A percentile compares a stretch with the other conserved stretches of the same genome.
Evolutionary conservation across 2,113 vertebrate species (phyloP).

Genomic region (Zosterops japonicus): DNA sequence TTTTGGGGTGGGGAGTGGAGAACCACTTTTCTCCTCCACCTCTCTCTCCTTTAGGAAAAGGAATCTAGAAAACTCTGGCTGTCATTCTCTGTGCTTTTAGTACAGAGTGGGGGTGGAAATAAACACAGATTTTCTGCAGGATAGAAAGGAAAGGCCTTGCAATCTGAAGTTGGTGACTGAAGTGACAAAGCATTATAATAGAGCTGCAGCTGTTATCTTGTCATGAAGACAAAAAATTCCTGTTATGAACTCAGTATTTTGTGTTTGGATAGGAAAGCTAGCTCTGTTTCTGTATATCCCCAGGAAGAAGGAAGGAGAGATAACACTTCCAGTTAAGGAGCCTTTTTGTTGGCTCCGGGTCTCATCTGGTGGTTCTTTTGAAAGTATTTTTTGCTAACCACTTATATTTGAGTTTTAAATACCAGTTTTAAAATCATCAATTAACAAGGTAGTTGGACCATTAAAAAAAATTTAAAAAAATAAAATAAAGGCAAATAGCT

Average conservation of each 20-base stretch:
- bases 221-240: slow-evolving; percentile 48
- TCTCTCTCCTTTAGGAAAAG: not conserved
- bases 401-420: not conserved
- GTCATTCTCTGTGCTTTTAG: not conserved
- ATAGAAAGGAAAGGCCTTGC: not conserved
- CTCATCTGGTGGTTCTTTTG: not conserved
- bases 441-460: not conserved
- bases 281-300: not conserved
- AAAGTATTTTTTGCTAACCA: not conserved
- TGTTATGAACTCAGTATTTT: slow-evolving; percentile 44
- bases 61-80: slow-evolving; percentile 2
- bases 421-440: not conserved
- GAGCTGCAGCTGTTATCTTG: slow-evolving; percentile 9
- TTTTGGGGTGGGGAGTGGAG: not conserved
- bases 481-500: not conserved
- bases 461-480: not conserved
- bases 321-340: not conserved
- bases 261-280: not conserved
- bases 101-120: not conserved
- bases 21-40: not conserved
- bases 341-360: not conserved
- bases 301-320: not conserved
- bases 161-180: not conserved
- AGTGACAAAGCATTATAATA: slow-evolving; percentile 35
- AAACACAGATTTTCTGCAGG: slow-evolving; percentile 4